Evolutionary conservation across 2,797 vertebrate genomes (phyloP), one percentile per base, ranked within the genome.

Genomic region (Hippocampus kuda): DNA sequence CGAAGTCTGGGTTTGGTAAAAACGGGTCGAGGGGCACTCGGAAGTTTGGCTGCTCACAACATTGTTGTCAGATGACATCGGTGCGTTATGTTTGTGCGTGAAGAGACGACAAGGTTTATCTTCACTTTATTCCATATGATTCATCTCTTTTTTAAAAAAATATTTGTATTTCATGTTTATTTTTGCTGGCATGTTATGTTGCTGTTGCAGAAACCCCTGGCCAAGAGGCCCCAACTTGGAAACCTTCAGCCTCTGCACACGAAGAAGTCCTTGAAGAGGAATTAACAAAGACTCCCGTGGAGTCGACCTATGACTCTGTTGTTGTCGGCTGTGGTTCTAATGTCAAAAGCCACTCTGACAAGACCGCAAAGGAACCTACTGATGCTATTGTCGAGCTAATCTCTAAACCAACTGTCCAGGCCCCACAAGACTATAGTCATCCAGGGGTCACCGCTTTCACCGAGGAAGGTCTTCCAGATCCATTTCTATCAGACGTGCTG

Each of bases 341-440:
- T 46, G 53, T 16, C 16, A 41, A 69, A 38, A 1, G 34, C 26
- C 49, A 44, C 22, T 16, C 66, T 34, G 66, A 56, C 51, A n/a
- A 8, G 34, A 67, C 24, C 44, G 48, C 44, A 1, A 49, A 38
- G 3, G 59, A 38, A 20, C 30, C 59, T 20, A 30, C 30, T 61
- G 30, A 61, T 34, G 30, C 44, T 27, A 48, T 27, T 46, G 63
- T 65, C 3, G 48, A 27, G 42, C 24, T 49, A 27, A 65, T 65
- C 63, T 48, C 63, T 65, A 49, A 65, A 44, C 44, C 44, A n/a
- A 64, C 62, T 49, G n/a, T 44, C 24, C 64, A 72, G 20, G 30
- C 12, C 4, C 44, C 78, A 63, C 53, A 67, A 8, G 11, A 30
- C 13, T 70, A 80, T 4, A 66, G 1, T 57, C 71, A 48, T 75